A percentile compares a stretch with the other conserved stretches of the same genome.
Evolutionary conservation across 2,113 vertebrate genomes (phyloP).

Genomic region (Todiramphus saurophagus): DNA sequence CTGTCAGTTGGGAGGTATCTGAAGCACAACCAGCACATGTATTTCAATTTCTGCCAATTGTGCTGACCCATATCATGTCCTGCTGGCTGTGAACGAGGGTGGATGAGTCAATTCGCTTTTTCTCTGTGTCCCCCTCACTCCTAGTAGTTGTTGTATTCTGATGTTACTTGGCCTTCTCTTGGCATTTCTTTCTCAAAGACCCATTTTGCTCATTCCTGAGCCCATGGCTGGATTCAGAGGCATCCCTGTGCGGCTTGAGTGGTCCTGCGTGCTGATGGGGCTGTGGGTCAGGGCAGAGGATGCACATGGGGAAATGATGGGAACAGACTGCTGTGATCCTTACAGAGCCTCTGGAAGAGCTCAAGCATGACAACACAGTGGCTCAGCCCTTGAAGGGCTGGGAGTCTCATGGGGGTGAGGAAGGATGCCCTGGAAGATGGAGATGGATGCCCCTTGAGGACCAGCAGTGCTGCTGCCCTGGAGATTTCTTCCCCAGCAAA

Average conservation of each 20-base stretch:
- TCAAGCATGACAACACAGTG: neutral
- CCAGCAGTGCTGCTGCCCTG: neutral
- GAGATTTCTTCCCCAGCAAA: neutral
- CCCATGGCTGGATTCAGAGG: neutral
- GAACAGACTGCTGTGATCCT: neutral
- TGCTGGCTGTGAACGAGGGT: neutral
- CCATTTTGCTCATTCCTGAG: neutral
- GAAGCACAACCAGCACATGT: rapidly evolving
- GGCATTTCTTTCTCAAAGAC: neutral
- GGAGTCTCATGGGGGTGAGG: neutral
- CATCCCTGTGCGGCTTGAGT: neutral
- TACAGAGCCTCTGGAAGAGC: neutral
- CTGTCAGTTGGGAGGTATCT: neutral
- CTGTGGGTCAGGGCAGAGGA: neutral
- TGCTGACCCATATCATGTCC: neutral
- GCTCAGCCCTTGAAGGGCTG: neutral
- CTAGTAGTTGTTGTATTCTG: neutral
- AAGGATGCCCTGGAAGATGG: neutral
- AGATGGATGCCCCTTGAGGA: neutral
- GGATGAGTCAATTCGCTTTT: neutral
- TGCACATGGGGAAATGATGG: neutral
- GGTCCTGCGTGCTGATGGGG: rapidly evolving
- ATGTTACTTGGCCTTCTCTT: neutral
- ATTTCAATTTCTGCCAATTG: neutral
- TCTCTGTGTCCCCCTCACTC: neutral